phyloP scores from a whole-genome alignment of 2,888 invertebrate species.

The Leucozona laternaria region DNA sequence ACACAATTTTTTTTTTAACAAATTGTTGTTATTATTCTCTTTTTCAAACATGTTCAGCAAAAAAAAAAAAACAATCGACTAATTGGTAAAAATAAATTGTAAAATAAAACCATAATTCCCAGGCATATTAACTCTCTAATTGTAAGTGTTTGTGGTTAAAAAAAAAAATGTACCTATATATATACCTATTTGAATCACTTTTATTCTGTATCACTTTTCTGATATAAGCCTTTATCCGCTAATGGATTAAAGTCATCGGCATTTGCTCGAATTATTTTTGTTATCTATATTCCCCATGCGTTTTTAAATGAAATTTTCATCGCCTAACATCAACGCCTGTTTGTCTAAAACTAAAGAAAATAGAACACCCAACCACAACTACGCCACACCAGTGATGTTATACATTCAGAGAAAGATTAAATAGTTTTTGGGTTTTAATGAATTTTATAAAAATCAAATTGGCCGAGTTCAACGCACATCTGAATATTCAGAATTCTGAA shows the following conservation, averaged over 20 bases:
- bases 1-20: no score
- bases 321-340: neutral
- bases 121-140: neutral
- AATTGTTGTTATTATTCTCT: constrained; percentile 16
- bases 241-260: neutral
- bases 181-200: neutral
- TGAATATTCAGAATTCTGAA: no score
- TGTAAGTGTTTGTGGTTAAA: neutral
- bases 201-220: neutral
- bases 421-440: no score
- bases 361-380: neutral
- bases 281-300: neutral
- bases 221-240: neutral
- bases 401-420: no score
- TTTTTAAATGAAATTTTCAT: neutral
- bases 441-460: no score
- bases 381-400: no score
- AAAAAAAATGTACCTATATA: no score
- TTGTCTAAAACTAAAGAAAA: neutral
- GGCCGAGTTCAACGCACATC: no score
- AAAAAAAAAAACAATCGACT: neutral
- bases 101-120: constrained; percentile 24
- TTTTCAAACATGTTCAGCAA: neutral
- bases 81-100: neutral
- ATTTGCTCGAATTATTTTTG: neutral